Percentiles rank a stretch among this genome's conserved stretches.
phyloP scores from a whole-genome alignment of 2,888 invertebrate species.

The Macaria notata region DNA sequence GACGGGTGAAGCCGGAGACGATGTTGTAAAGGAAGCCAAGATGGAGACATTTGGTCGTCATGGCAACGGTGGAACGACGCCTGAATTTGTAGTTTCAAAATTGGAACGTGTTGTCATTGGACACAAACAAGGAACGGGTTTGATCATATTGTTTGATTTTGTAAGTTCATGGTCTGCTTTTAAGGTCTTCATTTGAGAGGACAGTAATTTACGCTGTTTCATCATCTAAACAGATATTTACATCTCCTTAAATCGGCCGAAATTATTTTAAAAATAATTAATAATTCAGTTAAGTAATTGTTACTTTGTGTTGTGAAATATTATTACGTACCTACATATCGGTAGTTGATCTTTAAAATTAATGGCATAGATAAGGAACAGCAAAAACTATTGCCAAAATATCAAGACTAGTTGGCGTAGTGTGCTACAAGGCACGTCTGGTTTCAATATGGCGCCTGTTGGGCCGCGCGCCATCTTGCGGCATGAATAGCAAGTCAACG shows the following conservation, averaged over 20 bases:
- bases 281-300: too few species aligned
- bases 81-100: slow-evolving; percentile 50
- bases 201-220: too few species aligned
- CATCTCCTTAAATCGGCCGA: too few species aligned
- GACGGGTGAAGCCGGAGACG: background rate
- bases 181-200: too few species aligned
- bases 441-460: slow-evolving; percentile 32
- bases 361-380: too few species aligned
- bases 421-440: slow-evolving; percentile 26
- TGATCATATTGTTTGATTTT: slow-evolving; percentile 30
- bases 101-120: slow-evolving; percentile 46
- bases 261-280: too few species aligned
- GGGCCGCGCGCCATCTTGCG: slow-evolving; percentile 17
- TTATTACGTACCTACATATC: too few species aligned
- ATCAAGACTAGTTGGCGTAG: slow-evolving; percentile 16
- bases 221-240: too few species aligned
- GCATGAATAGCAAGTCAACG: slow-evolving; percentile 21
- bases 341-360: too few species aligned
- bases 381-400: slow-evolving; percentile 1
- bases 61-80: slow-evolving; percentile 49
- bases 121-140: slow-evolving; percentile 18
- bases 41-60: slow-evolving; percentile 42
- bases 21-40: slow-evolving; percentile 9
- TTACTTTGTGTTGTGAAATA: too few species aligned
- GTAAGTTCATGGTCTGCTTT: too few species aligned